Percentiles rank a stretch among this genome's conserved stretches.
phyloP scores from a whole-genome alignment of 2,797 vertebrate species.

The Florisuga fusca region DNA sequence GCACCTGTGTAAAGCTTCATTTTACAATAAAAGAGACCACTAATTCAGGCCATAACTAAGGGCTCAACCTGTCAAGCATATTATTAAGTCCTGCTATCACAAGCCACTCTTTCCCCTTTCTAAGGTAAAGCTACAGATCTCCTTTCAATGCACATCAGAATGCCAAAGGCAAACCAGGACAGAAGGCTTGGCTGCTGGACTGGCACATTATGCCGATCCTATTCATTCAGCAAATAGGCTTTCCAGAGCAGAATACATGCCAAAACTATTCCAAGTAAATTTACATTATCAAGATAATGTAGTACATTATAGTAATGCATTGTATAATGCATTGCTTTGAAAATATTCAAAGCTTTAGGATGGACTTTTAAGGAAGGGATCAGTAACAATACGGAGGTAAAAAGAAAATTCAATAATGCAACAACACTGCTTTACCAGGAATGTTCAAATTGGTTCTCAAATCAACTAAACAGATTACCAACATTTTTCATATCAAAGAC shows the following conservation, averaged over 20 bases:
- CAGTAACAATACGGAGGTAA: not conserved
- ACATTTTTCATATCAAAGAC: not conserved
- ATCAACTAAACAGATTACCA: not conserved
- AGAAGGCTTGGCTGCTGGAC: not conserved
- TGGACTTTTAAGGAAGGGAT: not conserved
- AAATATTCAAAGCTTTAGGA: not conserved
- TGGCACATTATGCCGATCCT: not conserved
- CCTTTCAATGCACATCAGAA: not conserved
- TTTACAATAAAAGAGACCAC: not conserved
- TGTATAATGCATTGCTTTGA: not conserved
- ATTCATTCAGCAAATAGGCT: not conserved
- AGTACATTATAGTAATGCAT: too few relatives aligned
- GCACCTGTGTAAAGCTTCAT: not conserved
- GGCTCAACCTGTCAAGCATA: not conserved
- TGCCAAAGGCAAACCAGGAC: not conserved
- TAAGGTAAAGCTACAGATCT: not conserved
- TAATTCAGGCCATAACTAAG: not conserved
- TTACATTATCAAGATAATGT: not conserved
- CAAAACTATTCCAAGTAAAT: not conserved
- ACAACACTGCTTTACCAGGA: not conserved
- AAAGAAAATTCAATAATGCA: not conserved
- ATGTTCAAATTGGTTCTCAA: not conserved
- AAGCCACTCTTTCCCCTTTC: not conserved
- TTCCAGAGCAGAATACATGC: not conserved
- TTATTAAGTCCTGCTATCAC: not conserved